A percentile compares a stretch with the other conserved stretches of the same genome.
Evolutionary conservation across 2,888 invertebrate species (phyloP).

Genomic region (Melikaiella ostensackeni): DNA sequence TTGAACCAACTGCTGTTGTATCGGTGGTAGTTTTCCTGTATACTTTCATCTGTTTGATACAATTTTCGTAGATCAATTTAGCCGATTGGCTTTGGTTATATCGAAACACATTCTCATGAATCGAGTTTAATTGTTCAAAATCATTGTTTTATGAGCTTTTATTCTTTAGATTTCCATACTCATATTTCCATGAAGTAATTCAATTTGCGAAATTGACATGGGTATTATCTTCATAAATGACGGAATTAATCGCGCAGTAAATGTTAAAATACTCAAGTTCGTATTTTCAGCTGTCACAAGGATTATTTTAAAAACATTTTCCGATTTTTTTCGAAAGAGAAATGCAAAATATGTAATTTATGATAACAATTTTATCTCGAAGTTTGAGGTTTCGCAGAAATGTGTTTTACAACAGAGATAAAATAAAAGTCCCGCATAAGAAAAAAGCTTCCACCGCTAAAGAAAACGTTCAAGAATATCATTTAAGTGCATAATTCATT

Average conservation of each 20-base stretch:
- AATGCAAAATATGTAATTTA: no score
- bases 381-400: background rate
- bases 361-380: no score
- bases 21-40: background rate
- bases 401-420: background rate
- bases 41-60: background rate
- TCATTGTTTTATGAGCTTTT: background rate
- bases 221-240: no score
- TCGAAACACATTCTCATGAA: background rate
- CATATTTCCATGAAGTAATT: background rate
- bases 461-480: slow-evolving; percentile 3
- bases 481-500: slow-evolving; percentile 54
- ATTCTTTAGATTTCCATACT: background rate
- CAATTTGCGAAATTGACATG: background rate
- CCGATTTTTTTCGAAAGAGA: no score
- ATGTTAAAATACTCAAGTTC: no score
- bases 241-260: no score
- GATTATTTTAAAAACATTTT: no score
- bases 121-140: slow-evolving; percentile 1
- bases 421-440: background rate
- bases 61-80: slow-evolving; percentile 32
- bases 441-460: background rate
- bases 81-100: slow-evolving; percentile 1
- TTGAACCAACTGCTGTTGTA: background rate
- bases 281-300: no score